phyloP scores from a whole-genome alignment of 53 echinoderm and acorn worm genomes.

The Paracentrotus lividus region DNA sequence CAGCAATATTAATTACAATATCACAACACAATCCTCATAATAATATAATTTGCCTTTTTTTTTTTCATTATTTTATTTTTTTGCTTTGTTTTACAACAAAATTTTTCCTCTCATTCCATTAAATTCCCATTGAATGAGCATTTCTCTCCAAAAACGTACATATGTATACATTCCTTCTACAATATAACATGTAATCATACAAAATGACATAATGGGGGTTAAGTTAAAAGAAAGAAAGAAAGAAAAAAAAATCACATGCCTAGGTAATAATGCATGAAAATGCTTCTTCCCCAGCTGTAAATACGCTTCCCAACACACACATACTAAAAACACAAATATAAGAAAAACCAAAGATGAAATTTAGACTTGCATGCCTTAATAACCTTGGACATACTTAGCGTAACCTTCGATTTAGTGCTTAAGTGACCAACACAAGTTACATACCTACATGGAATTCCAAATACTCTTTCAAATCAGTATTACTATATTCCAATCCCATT shows the following conservation, averaged over 20 bases:
- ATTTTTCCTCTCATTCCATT: background rate
- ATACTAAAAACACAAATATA: slow-evolving; percentile 15
- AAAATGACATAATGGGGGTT: slow-evolving; percentile 54
- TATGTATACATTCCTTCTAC: background rate
- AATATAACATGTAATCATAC: slow-evolving; percentile 54
- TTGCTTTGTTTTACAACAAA: slow-evolving; percentile 29
- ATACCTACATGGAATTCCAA: background rate
- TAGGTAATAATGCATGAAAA: background rate
- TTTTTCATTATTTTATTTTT: background rate
- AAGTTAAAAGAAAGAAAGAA: slow-evolving; percentile 11
- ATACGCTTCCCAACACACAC: slow-evolving; percentile 54
- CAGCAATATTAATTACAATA: slow-evolving; percentile 58
- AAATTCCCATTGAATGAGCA: slow-evolving; percentile 17
- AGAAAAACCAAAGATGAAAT: background rate
- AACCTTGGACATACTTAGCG: background rate
- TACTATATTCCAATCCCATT: background rate
- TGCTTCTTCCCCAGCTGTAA: slow-evolving; percentile 65
- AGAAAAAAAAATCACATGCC: slow-evolving; percentile 32
- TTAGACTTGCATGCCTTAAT: background rate
- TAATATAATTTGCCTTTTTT: slow-evolving; percentile 43
- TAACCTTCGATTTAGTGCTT: background rate
- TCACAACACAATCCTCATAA: slow-evolving; percentile 59
- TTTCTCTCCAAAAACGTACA: slow-evolving; percentile 23
- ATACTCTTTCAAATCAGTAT: background rate
- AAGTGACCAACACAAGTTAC: background rate